phyloP scores from a whole-genome alignment of 2,888 invertebrate genomes.

The Heliconius sara region DNA sequence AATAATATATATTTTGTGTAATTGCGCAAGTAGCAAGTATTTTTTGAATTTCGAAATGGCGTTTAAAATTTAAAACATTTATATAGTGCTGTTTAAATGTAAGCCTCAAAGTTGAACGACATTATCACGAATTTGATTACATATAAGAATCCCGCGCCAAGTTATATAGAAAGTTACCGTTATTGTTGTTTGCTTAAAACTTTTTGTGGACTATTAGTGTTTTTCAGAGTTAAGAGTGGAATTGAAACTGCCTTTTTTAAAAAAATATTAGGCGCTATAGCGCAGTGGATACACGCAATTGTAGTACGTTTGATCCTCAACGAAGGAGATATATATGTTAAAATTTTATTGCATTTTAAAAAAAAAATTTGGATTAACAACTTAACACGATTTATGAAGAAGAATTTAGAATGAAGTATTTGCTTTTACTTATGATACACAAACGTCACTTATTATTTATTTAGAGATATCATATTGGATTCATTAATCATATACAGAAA shows the following conservation, averaged over 20 bases:
- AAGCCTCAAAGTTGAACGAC: conserved; percentile 30
- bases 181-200: conserved; percentile 30
- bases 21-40: background rate
- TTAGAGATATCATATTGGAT: background rate
- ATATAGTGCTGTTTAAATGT: conserved; percentile 16
- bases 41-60: background rate
- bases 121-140: conserved; percentile 29
- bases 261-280: background rate
- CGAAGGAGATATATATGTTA: no score
- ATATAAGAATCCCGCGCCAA: conserved; percentile 11
- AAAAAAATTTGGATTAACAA: background rate
- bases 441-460: background rate
- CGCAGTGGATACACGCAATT: background rate
- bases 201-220: conserved; percentile 20
- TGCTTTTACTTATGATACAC: background rate
- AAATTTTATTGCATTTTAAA: background rate
- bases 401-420: background rate
- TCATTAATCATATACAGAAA: background rate
- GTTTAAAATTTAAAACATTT: conserved; percentile 1
- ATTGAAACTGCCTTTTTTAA: conserved; percentile 14
- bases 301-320: background rate
- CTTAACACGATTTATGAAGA: background rate
- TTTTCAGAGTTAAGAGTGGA: conserved; percentile 12
- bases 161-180: conserved; percentile 33
- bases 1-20: background rate